Base-by-base conservation (phyloP, 2,888 invertebrate genomes). In the Cryptus viduatorius region DNA sequence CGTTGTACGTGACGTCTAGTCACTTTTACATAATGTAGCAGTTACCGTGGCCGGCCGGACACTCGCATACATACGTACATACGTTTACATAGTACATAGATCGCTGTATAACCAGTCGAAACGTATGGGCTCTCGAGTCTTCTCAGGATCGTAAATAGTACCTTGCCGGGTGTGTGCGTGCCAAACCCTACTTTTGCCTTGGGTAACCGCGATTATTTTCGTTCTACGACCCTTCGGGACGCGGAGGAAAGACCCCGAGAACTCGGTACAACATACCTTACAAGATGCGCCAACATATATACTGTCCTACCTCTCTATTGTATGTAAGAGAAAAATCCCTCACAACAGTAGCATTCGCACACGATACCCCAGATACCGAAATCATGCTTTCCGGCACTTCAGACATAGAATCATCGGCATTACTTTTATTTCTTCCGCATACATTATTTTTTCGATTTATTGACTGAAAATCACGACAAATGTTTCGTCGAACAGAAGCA, bases 21-120 rank as follows among this genome's bases (percentile, higher is more conserved):
- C 61, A 68, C 61, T 76, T 86, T 86, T 79, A 77, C 81, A 86
- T 82, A 84, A 86, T 79, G 76, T 53, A 84, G 67, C 80, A 76
- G 80, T 69, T 79, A 77, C 67, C 81, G 69, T 67, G 78, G 69
- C 77, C 72, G 64, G 59, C 56, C 80, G 81, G 78, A 82, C 75
- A 79, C 59, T 75, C 78, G 72, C 53, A 61, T 71, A 50, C 50
- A 37, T 67, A 68, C 37, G 53, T 82, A 53, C 53, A 68, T 59
- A 68, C 68, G 46, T 16, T 73, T 72, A 81, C 65, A 78, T 59
- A 44, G 75, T 46, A 42, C 31, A 24, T 48, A 53, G 56, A n/a
- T 16, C 37, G 80, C 48, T 14, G 67, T 81, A 64, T 67, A 56
- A 50, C 64, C 16, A 65, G 68, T 75, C 48, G 56, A 79, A 82